phyloP scores from a whole-genome alignment of 2,888 invertebrate genomes.

The Suillia variegata region DNA sequence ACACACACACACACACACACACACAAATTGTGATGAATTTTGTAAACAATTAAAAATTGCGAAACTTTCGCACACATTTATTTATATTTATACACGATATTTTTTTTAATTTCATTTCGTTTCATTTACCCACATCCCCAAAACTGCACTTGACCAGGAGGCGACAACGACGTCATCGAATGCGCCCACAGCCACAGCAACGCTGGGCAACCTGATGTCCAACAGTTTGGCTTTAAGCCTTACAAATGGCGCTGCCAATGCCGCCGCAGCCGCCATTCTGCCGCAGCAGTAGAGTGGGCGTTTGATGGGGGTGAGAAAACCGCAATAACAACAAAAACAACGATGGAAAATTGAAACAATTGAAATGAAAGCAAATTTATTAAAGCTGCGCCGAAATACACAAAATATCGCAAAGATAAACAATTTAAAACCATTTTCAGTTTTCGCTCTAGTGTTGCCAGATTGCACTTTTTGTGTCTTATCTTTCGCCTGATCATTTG shows the following conservation, averaged over 20 bases:
- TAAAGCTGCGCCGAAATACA: background rate
- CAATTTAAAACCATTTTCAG: background rate
- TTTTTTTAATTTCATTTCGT: conserved; percentile 3
- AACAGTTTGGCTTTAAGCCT: conserved; percentile 55
- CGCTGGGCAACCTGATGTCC: conserved; percentile 48
- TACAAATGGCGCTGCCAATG: conserved; percentile 48
- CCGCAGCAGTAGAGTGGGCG: conserved; percentile 27
- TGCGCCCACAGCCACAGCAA: conserved; percentile 32
- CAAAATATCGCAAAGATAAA: background rate
- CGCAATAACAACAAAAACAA: background rate
- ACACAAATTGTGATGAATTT: conserved; percentile 10
- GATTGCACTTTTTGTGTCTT: too few relatives aligned
- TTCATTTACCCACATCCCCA: conserved; percentile 23
- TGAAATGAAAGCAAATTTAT: background rate
- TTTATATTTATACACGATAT: too few relatives aligned
- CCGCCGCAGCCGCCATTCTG: conserved; percentile 43
- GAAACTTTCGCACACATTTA: conserved; percentile 5
- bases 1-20: background rate
- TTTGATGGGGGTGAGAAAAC: background rate
- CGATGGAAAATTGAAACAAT: background rate
- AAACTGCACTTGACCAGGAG: conserved; percentile 33
- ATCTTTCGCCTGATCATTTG: too few relatives aligned
- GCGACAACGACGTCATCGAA: conserved; percentile 38
- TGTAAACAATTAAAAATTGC: conserved; percentile 18
- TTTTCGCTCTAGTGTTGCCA: too few relatives aligned